phyloP scores from a whole-genome alignment of 2,888 invertebrate species.

The Apeira syringaria region DNA sequence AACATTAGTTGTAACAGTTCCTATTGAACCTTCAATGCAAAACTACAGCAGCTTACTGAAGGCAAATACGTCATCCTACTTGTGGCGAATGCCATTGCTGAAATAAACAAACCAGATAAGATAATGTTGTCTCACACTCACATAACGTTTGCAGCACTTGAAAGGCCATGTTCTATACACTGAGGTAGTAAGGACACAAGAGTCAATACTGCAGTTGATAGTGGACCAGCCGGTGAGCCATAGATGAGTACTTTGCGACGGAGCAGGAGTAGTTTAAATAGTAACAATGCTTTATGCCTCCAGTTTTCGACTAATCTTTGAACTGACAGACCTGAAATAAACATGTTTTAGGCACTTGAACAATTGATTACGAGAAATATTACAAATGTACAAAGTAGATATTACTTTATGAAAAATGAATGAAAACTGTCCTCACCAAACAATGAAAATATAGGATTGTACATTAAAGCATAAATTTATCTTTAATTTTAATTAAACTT shows the following conservation, averaged over 20 bases:
- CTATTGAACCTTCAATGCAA: too few relatives aligned
- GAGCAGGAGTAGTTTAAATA: constrained; percentile 96
- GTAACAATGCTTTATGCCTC: constrained; percentile 94
- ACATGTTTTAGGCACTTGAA: too few relatives aligned
- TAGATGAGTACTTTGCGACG: constrained; percentile 96
- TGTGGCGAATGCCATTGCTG: constrained; percentile 1
- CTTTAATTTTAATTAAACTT: too few relatives aligned
- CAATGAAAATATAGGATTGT: too few relatives aligned
- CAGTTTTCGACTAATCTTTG: constrained; percentile 92
- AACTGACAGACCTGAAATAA: constrained; percentile 89
- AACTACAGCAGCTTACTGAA: too few relatives aligned
- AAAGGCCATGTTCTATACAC: constrained; percentile 93
- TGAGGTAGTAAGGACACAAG: constrained; percentile 95
- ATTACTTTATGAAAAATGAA: too few relatives aligned
- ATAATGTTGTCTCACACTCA: constrained; percentile 72
- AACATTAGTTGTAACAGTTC: too few relatives aligned
- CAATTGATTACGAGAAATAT: too few relatives aligned
- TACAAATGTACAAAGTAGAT: too few relatives aligned
- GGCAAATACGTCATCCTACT: too few relatives aligned
- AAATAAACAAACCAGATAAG: constrained; percentile 3
- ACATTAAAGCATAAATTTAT: too few relatives aligned
- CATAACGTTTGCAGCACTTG: constrained; percentile 92
- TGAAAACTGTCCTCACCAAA: too few relatives aligned
- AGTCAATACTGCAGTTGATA: constrained; percentile 94
- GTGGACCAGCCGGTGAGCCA: constrained; percentile 94